phyloP scores from a whole-genome alignment of 92 coral and sea anemone genomes.

The Diadumene lineata region DNA sequence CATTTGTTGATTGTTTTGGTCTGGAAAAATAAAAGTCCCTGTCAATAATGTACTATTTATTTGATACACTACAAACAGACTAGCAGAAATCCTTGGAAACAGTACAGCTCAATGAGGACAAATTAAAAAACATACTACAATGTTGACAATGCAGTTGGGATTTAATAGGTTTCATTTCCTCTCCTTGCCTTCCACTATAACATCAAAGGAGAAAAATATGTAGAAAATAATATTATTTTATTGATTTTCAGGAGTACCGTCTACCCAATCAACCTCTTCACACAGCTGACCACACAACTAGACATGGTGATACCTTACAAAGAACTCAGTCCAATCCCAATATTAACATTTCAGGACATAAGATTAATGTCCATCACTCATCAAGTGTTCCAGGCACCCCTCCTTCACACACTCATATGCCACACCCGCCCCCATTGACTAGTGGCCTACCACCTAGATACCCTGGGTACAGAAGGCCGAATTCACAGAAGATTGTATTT shows the following conservation, averaged over 20 bases:
- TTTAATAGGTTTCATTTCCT: no score
- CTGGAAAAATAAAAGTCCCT: no score
- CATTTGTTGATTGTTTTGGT: no score
- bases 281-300: slow-evolving; percentile 48
- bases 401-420: slow-evolving; percentile 14
- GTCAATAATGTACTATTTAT: no score
- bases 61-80: no score
- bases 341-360: slow-evolving; percentile 44
- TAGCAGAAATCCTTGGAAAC: no score
- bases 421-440: slow-evolving; percentile 47
- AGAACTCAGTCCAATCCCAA: slow-evolving; percentile 77
- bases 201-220: no score
- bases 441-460: slow-evolving; percentile 61
- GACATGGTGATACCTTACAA: slow-evolving; percentile 37
- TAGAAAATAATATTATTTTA: background rate
- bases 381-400: slow-evolving; percentile 19
- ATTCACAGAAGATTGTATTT: slow-evolving; percentile 51
- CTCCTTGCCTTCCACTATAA: no score
- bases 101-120: no score
- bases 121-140: no score
- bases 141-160: no score
- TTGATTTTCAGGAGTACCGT: slow-evolving; percentile 56
- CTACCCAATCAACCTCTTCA: slow-evolving; percentile 74
- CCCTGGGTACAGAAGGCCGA: slow-evolving; percentile 39
- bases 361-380: slow-evolving; percentile 20